Base-by-base conservation (phyloP, 2,888 invertebrate genomes). In the Frankliniella fusca region DNA sequence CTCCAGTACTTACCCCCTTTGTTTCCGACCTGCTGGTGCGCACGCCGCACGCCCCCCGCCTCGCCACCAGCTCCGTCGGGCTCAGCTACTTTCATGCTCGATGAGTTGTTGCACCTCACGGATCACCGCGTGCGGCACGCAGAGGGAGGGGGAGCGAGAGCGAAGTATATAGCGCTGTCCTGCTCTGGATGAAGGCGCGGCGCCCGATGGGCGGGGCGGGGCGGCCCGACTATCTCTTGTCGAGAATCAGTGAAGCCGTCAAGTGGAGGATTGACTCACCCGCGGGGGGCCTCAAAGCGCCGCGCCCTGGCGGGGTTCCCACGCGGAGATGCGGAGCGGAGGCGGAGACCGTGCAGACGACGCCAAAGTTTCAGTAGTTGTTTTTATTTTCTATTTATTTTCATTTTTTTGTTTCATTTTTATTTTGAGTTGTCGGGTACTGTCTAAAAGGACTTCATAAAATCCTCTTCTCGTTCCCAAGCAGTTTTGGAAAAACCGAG, bases 51-150 rank as follows among this genome's bases (percentile, higher is more conserved):
- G 7, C 54, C 20, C 54, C 61, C 15, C 61, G 15, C 12, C 15
- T 15, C 61, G 54, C 54, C 61, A 12, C 61, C 61, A n/a, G n/a
- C 61, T 1, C 18, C n/a, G n/a, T n/a, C n/a, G n/a, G n/a, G n/a
- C n/a, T n/a, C 20, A 61, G 61, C n/a, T 61, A 61, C 20, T 61
- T 61, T 61, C 61, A 61, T 38, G 38, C 38, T 38, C 38, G 38
- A 61, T 61, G 61, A 61, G 61, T 61, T 61, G 61, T 61, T 61
- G 61, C 61, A 61, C 61, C 61, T 61, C 61, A 61, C 61, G 61
- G 61, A 20, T 61, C 61, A n/a, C 61, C 61, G 61, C 61, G n/a
- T n/a, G 61, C 61, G 20, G 18, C 61, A 61, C 61, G n/a, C 54
- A 61, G 61, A 15, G 61, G 15, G 61, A n/a, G 11, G 38, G 15